These are phyloP conservation scores for Rhynchotus rufescens DNA, from an alignment of 2,797 vertebrate genomes.

Conservation along the genomic window DNA sequence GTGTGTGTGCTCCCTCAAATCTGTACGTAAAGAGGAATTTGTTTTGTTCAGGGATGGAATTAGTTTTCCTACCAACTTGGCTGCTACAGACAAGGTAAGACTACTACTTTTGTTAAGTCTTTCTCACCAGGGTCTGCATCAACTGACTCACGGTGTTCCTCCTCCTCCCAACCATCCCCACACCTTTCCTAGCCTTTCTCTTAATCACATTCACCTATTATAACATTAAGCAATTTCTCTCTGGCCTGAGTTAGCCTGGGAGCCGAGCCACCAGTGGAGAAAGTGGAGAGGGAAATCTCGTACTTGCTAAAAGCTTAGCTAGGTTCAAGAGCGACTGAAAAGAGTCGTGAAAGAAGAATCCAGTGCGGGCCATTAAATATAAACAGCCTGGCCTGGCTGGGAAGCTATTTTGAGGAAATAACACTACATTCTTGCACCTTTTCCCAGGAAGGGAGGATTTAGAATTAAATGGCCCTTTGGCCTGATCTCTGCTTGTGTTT, in stretches of 20 bases:
- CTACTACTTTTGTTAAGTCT: neutral
- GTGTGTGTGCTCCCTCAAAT: neutral
- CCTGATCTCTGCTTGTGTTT: neutral
- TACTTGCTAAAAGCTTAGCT: neutral
- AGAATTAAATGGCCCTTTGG: neutral
- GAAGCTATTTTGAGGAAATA: neutral
- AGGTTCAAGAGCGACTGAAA: neutral
- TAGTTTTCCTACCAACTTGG: neutral
- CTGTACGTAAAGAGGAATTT: neutral
- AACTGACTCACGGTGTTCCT: neutral
- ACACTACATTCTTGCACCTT: neutral
- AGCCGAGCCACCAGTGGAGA: neutral
- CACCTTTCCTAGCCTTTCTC: neutral
- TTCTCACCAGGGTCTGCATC: neutral
- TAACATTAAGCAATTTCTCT: neutral
- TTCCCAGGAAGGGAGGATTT: neutral
- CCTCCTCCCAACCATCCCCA: neutral
- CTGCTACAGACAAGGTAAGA: neutral
- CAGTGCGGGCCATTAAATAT: neutral
- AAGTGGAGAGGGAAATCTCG: neutral
- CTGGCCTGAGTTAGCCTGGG: neutral
- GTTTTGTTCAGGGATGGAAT: neutral
- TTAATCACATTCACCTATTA: neutral
- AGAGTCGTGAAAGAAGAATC: neutral
- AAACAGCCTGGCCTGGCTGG: neutral